Conservation (phyloP, 1,140 invertebrate species). For the Drosophila teissieri region DNA sequence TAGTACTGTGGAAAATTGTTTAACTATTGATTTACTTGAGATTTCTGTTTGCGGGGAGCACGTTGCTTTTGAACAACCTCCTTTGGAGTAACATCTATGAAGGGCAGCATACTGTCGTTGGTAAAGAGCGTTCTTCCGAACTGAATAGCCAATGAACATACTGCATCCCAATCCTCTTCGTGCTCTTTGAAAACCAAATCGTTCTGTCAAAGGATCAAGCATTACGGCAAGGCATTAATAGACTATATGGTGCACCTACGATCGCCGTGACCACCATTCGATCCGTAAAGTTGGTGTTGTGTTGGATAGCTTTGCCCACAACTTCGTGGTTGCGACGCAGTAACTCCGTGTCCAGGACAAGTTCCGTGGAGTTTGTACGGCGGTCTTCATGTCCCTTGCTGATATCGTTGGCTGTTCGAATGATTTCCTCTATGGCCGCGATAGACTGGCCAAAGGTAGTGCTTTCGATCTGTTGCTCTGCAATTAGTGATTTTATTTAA, state of each 20-base stretch:
- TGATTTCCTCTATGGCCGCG: slow-evolving; percentile 45
- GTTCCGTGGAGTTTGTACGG: slow-evolving; percentile 49
- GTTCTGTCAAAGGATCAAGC: slow-evolving; percentile 15
- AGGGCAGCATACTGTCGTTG: slow-evolving; percentile 63
- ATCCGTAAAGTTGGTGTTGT: slow-evolving; percentile 56
- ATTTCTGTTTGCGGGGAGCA: slow-evolving; percentile 27
- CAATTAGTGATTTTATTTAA: background rate
- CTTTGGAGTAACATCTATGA: slow-evolving; percentile 65
- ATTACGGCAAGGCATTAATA: background rate
- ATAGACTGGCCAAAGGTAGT: slow-evolving; percentile 50
- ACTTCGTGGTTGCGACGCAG: slow-evolving; percentile 62
- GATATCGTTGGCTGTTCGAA: slow-evolving; percentile 52
- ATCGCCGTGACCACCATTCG: slow-evolving; percentile 52
- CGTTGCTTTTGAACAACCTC: slow-evolving; percentile 48
- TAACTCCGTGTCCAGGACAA: slow-evolving; percentile 64
- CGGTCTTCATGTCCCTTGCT: slow-evolving; percentile 45
- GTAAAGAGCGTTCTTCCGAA: slow-evolving; percentile 39
- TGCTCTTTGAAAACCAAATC: slow-evolving; percentile 52
- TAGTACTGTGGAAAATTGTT: no score
- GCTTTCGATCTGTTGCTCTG: slow-evolving; percentile 57
- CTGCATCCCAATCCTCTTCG: slow-evolving; percentile 52
- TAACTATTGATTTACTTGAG: slow-evolving; percentile 21
- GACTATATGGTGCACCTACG: slow-evolving; percentile 27
- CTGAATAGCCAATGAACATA: slow-evolving; percentile 50
- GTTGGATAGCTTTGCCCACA: slow-evolving; percentile 57